These are phyloP conservation scores for Rhineura floridana DNA, from an alignment of 2,113 vertebrate species.

Conservation along the genomic window DNA sequence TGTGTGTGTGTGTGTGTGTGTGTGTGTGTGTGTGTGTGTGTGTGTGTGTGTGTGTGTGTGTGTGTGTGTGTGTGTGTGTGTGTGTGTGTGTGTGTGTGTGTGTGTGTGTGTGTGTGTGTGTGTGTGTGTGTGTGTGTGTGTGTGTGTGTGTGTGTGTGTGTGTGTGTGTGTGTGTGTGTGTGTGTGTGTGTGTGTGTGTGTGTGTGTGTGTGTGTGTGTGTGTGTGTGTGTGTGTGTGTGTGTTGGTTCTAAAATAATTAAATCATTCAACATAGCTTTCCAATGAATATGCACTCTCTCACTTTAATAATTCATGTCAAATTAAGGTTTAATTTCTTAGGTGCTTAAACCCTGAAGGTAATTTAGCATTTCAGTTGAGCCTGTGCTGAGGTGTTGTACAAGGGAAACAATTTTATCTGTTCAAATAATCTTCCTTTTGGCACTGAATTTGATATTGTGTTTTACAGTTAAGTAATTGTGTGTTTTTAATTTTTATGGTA, in stretches of 20 bases:
- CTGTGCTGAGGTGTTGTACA: background rate
- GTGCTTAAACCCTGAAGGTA: background rate
- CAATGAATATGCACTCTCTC: background rate
- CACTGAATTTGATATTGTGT: background rate
- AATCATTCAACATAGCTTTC: background rate
- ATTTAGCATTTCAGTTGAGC: background rate
- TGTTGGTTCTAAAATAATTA: background rate
- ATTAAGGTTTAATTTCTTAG: constrained; percentile 1
- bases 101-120: background rate
- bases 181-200: background rate
- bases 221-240: background rate
- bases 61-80: background rate
- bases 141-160: background rate
- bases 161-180: background rate
- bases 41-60: background rate
- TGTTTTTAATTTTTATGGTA: background rate
- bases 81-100: background rate
- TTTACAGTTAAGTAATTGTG: background rate
- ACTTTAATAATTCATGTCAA: background rate
- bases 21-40: background rate
- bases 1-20: background rate
- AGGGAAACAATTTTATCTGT: background rate
- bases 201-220: background rate
- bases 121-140: background rate
- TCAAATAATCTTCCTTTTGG: background rate